phyloP scores from a whole-genome alignment of 1,140 invertebrate species.

The Rhagoletis zephyria region DNA sequence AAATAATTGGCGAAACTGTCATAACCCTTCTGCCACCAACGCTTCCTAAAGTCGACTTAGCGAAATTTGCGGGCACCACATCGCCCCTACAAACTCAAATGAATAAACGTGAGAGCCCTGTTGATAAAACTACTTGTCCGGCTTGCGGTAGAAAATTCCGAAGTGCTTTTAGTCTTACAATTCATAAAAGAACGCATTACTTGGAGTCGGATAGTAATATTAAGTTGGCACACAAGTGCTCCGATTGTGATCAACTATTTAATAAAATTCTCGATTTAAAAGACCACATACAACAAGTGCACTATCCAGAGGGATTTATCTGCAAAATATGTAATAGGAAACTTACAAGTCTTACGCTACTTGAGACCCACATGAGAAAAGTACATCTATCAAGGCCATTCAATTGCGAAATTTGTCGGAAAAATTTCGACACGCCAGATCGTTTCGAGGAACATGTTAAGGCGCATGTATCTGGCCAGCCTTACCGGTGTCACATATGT shows the following conservation, averaged over 20 bases:
- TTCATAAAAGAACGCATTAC: constrained; percentile 55
- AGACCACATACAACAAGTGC: constrained; percentile 52
- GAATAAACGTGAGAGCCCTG: not conserved
- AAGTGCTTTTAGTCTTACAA: constrained; percentile 54
- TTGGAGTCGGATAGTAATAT: constrained; percentile 54
- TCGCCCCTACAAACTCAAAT: not conserved
- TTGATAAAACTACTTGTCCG: constrained; percentile 45
- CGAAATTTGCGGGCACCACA: not conserved
- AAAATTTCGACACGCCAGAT: constrained; percentile 50
- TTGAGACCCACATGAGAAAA: constrained; percentile 55
- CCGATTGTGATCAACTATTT: constrained; percentile 56
- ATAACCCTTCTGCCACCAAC: constrained; percentile 53
- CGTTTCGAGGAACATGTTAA: constrained; percentile 54
- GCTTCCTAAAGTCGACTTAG: not conserved
- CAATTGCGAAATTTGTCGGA: constrained; percentile 53
- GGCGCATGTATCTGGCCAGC: constrained; percentile 41
- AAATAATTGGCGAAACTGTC: constrained; percentile 56
- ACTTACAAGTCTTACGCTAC: constrained; percentile 41
- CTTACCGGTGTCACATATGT: constrained; percentile 51
- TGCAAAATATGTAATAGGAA: constrained; percentile 56
- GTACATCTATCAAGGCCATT: constrained; percentile 54
- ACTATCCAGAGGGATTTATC: constrained; percentile 55
- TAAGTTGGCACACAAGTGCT: constrained; percentile 55
- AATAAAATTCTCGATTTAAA: constrained; percentile 53
- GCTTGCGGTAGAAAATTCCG: constrained; percentile 54